These are phyloP conservation scores for Malurus melanocephalus DNA, from an alignment of 2,113 vertebrate genomes.

Conservation along the genomic window DNA sequence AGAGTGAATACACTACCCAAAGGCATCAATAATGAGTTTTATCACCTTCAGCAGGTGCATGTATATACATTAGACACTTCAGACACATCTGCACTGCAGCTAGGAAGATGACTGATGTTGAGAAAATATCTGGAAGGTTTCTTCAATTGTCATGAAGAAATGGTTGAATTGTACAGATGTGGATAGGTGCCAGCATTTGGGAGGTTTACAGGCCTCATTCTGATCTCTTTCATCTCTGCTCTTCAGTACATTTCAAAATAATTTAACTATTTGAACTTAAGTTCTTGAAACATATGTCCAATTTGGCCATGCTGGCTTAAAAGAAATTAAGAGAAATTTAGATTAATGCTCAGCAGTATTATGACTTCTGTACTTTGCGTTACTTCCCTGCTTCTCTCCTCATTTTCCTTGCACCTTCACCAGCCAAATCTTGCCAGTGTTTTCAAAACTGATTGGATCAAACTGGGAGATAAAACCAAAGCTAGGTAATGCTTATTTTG, in stretches of 20 bases:
- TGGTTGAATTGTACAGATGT: neutral
- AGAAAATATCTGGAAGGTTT: neutral
- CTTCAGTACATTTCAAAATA: neutral
- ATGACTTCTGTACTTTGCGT: rapidly evolving
- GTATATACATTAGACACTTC: neutral
- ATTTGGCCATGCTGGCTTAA: neutral
- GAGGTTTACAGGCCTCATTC: neutral
- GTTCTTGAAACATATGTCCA: neutral
- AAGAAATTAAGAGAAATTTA: neutral
- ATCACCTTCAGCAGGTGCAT: neutral
- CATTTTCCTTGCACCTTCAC: neutral
- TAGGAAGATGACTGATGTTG: neutral
- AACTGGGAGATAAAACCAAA: neutral
- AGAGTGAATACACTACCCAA: neutral
- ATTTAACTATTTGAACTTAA: neutral
- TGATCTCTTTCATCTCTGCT: neutral
- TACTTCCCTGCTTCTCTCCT: neutral
- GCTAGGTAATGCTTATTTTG: neutral
- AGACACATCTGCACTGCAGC: neutral
- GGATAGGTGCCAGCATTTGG: neutral
- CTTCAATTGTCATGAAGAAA: neutral
- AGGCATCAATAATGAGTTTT: neutral
- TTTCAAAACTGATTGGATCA: neutral
- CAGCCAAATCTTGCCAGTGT: neutral
- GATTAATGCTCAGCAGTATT: neutral